Evolutionary conservation across 2,113 vertebrate genomes (phyloP), one percentile per base, ranked within the genome.

Genomic region (Pachypanchax playfairii): DNA sequence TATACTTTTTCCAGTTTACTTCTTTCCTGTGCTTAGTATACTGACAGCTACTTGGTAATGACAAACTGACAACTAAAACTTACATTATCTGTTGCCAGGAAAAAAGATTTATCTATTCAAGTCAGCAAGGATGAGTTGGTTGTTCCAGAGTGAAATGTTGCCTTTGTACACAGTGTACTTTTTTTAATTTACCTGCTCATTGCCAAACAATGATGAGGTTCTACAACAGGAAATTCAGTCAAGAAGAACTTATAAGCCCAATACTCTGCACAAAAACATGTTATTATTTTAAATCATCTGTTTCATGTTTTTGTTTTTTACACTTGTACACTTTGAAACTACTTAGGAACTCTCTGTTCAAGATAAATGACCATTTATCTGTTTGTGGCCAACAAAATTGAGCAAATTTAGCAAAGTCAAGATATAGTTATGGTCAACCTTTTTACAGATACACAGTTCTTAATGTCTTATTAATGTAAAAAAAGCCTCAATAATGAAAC

Each of bases 161-260:
- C 24, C 64, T 36, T 7, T 65, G 25, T 61, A 14, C n/a, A 31
- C 54, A 15, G 18, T 33, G 26, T 24, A 22, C 47, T 35, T 68
- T 73, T 62, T 64, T 36, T 61, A 54, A 60, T 73, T 25, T 48
- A 49, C 71, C 70, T 75, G 52, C 56, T 71, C 46, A 59, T 36
- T 57, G 50, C 48, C 48, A 28, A 35, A 55, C 31, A 24, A n/a
- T 58, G 74, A 61, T 63, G 15, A 75, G 24, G 35, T 24, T 67
- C 55, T 61, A 48, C 5, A 47, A 50, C 29, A 51, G 10, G 44
- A 65, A 43, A 57, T 56, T 60, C 6, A 48, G 31, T 24, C 24
- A 31, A 9, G 38, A 41, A 74, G 54, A 35, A 31, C 65, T 42
- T 38, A 47, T 50, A 13, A 62, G 10, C 13, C 15, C 11, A 6